A percentile compares a stretch with the other conserved stretches of the same genome.
These are phyloP conservation scores for Otolemur garnettii DNA, from an alignment of 2,113 vertebrate species.

Conservation along the genomic window DNA sequence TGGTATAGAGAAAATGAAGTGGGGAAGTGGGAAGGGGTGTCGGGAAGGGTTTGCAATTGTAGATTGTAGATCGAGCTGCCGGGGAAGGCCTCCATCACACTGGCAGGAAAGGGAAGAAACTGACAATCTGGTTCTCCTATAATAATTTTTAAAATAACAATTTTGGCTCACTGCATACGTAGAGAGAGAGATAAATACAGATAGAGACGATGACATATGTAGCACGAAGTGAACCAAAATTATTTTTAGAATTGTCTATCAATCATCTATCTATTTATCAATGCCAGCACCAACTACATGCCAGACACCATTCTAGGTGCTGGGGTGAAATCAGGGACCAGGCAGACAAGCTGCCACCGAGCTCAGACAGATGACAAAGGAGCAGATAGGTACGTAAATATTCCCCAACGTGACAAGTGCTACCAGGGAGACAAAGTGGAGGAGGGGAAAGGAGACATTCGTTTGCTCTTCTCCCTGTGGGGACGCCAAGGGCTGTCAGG, in stretches of 20 bases:
- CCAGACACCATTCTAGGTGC: not conserved
- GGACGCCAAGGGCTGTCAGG: too few species aligned
- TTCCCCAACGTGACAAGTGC: not conserved
- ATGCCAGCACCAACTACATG: too few species aligned
- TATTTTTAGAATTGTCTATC: not conserved
- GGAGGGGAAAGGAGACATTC: not conserved
- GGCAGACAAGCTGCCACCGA: not conserved
- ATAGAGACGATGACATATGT: not conserved
- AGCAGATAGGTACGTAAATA: fast-evolving
- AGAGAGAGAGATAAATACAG: not conserved
- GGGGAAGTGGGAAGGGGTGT: not conserved
- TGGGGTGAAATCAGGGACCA: not conserved
- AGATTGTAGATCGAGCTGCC: not conserved
- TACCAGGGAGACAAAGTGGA: not conserved
- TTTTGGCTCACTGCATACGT: not conserved
- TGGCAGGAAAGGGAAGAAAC: not conserved
- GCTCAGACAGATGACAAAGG: too few species aligned
- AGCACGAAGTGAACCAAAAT: not conserved
- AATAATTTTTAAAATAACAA: conserved; percentile 33
- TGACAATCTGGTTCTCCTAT: not conserved
- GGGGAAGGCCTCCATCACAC: not conserved
- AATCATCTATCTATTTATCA: not conserved
- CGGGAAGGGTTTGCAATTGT: not conserved
- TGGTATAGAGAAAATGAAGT: not conserved
- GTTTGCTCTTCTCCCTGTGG: not conserved